These are phyloP conservation scores for Dolichoris vasculosae DNA, from an alignment of 1,140 invertebrate species.

Conservation along the genomic window DNA sequence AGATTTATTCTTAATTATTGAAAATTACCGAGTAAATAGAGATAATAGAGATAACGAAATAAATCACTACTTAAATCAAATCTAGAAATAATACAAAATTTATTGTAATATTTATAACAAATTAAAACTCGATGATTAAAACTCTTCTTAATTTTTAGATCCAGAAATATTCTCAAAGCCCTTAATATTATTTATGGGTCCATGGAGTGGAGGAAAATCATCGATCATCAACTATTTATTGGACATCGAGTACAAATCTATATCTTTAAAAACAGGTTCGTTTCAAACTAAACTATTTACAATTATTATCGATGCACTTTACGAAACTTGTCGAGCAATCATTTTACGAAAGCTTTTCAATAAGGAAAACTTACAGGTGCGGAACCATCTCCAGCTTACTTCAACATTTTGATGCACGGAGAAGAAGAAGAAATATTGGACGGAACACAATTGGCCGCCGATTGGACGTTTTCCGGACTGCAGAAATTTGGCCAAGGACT, in stretches of 20 bases:
- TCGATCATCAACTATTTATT: slow-evolving; percentile 95
- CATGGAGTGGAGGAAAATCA: slow-evolving; percentile 96
- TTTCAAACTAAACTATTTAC: slow-evolving; percentile 32
- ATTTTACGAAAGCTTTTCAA: not conserved
- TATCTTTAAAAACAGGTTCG: slow-evolving; percentile 89
- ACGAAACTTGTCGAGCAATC: not conserved
- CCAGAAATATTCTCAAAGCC: slow-evolving; percentile 97
- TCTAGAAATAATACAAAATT: not conserved
- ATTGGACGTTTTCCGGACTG: slow-evolving; percentile 93
- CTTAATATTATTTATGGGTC: slow-evolving; percentile 93
- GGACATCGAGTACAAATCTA: slow-evolving; percentile 88
- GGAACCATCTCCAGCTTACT: slow-evolving; percentile 94
- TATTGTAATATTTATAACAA: not conserved
- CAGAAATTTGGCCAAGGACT: slow-evolving; percentile 96
- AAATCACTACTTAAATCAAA: not conserved
- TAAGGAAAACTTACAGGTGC: slow-evolving; percentile 79
- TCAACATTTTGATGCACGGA: slow-evolving; percentile 94
- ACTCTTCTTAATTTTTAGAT: slow-evolving; percentile 75
- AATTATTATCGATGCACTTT: not conserved
- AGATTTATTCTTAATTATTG: not conserved
- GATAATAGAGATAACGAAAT: not conserved
- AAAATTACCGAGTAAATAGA: too few relatives aligned
- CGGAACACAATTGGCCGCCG: slow-evolving; percentile 93
- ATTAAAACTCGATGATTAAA: not conserved
- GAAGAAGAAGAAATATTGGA: slow-evolving; percentile 89